phyloP scores from a whole-genome alignment of 2,113 vertebrate genomes.

The Rhea pennata region DNA sequence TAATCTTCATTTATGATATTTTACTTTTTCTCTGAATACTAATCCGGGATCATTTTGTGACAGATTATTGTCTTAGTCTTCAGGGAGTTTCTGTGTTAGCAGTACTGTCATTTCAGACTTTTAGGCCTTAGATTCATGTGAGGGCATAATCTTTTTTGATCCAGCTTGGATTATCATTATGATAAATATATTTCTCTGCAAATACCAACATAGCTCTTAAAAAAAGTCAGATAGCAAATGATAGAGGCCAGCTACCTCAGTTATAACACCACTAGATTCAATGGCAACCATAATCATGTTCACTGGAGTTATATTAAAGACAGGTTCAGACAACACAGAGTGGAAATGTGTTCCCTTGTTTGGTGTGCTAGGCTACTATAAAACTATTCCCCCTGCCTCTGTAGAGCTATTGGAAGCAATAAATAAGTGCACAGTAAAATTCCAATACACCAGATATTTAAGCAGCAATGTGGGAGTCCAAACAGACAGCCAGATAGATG shows the following conservation, averaged over 20 bases:
- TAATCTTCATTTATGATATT: neutral
- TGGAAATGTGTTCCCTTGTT: neutral
- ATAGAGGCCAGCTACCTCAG: neutral
- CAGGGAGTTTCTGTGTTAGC: neutral
- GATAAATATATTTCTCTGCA: neutral
- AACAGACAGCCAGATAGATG: slow-evolving; percentile 51
- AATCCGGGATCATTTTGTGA: neutral
- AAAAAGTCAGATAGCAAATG: neutral
- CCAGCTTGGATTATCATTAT: neutral
- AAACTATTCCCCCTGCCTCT: neutral
- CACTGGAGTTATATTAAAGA: neutral
- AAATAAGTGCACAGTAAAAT: slow-evolving; percentile 41
- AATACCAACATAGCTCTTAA: neutral
- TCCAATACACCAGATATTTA: neutral
- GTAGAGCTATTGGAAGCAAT: slow-evolving; percentile 24
- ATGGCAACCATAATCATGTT: neutral
- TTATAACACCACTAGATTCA: neutral
- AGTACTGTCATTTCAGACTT: neutral
- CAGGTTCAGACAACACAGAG: neutral
- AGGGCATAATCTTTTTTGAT: neutral
- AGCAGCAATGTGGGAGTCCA: slow-evolving; percentile 20
- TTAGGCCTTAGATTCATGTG: neutral
- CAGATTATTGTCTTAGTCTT: neutral
- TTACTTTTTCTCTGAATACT: slow-evolving; percentile 6
- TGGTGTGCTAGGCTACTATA: neutral